Evolutionary conservation across 35 echinoderm and acorn worm genomes (phyloP).

Genomic region (Ophioderma brevispina): DNA sequence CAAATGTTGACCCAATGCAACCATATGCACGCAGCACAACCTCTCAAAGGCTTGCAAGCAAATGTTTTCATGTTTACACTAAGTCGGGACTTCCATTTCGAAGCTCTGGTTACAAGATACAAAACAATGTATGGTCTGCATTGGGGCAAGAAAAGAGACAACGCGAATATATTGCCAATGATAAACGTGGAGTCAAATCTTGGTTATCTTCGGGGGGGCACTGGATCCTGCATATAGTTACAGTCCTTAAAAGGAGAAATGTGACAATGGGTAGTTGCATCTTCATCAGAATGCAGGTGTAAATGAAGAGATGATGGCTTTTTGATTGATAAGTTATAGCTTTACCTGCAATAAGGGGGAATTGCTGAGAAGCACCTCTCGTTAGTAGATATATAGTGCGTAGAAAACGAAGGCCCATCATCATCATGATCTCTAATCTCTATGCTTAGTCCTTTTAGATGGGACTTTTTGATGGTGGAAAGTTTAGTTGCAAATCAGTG

Average conservation of each 20-base stretch:
- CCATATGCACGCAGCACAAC: no score
- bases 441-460: no score
- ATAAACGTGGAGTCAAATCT: background rate
- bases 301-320: background rate
- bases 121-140: background rate
- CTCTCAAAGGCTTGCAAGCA: no score
- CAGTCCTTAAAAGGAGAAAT: background rate
- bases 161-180: no score
- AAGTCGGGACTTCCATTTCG: no score
- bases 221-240: no score
- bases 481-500: no score
- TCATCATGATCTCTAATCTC: no score
- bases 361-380: background rate
- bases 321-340: background rate
- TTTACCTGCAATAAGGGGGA: background rate
- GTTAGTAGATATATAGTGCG: background rate
- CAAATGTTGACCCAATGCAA: no score
- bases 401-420: background rate
- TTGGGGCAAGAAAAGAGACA: background rate
- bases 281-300: background rate
- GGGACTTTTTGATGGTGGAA: no score
- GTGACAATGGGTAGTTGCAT: background rate
- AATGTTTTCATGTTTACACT: no score
- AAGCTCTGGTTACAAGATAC: no score
- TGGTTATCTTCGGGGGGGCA: background rate